Evolutionary conservation across 1,140 invertebrate genomes (phyloP).

Genomic region (Trissolcus basalis): DNA sequence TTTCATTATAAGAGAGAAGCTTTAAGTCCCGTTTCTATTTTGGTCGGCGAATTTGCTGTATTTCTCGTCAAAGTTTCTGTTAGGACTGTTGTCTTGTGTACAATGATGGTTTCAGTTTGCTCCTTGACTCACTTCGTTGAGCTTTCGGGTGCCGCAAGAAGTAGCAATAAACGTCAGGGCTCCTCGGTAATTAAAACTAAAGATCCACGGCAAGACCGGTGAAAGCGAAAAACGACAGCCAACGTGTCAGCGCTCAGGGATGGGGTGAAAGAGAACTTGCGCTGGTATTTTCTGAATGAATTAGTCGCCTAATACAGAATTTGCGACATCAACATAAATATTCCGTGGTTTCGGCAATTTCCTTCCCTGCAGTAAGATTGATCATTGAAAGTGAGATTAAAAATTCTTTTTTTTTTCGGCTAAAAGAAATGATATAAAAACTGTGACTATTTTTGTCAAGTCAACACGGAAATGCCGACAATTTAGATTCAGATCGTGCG

Average conservation of each 20-base stretch:
- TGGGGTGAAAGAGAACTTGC: constrained; percentile 19
- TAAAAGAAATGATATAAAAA: too few species aligned
- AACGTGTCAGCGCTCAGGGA: constrained; percentile 33
- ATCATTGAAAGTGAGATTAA: too few species aligned
- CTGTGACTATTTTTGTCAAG: too few species aligned
- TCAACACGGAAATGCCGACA: too few species aligned
- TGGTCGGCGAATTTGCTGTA: constrained; percentile 68
- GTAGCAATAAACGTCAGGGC: constrained; percentile 74
- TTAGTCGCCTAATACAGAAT: constrained; percentile 34
- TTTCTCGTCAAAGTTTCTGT: constrained; percentile 56
- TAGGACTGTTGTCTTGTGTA: constrained; percentile 37
- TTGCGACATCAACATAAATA: constrained; percentile 36
- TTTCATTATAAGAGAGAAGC: constrained; percentile 51
- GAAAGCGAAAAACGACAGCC: constrained; percentile 71
- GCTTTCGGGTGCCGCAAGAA: constrained; percentile 67
- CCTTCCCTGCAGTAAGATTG: neutral
- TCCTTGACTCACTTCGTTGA: constrained; percentile 59
- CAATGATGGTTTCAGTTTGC: constrained; percentile 47
- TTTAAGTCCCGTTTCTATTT: constrained; percentile 67
- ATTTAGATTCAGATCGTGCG: too few species aligned
- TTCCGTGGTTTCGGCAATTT: constrained; percentile 5
- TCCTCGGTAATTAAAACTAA: constrained; percentile 74
- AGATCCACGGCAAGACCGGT: constrained; percentile 64
- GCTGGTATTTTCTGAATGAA: constrained; percentile 50
- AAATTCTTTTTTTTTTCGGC: too few species aligned